Evolutionary conservation across 2,113 vertebrate genomes (phyloP).

Genomic region (Sturnira hondurensis): DNA sequence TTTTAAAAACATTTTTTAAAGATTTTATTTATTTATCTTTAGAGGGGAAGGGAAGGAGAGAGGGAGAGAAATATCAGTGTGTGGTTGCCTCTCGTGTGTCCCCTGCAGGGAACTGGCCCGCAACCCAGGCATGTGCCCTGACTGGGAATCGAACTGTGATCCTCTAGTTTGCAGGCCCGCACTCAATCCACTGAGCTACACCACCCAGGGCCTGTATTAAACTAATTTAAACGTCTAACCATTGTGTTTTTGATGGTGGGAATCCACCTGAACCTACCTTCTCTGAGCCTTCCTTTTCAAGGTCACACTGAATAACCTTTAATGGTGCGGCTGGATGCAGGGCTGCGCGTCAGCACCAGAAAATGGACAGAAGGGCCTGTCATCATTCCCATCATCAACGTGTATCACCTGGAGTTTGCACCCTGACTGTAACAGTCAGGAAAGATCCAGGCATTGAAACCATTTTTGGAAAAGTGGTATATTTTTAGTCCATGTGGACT

Average conservation of each 20-base stretch:
- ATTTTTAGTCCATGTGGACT: slow-evolving; percentile 55
- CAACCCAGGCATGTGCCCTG: too few relatives aligned
- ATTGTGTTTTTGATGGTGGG: neutral
- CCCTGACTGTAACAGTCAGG: slow-evolving; percentile 44
- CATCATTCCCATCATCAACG: slow-evolving; percentile 50
- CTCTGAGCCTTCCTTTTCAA: neutral
- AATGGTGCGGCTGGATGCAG: neutral
- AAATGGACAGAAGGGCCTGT: neutral
- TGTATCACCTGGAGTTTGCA: slow-evolving; percentile 22
- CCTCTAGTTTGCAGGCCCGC: too few relatives aligned
- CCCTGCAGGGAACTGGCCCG: too few relatives aligned
- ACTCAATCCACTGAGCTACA: too few relatives aligned
- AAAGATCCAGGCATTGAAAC: slow-evolving; percentile 30
- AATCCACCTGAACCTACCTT: neutral
- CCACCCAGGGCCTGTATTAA: too few relatives aligned
- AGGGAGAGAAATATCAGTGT: too few relatives aligned
- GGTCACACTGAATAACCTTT: neutral
- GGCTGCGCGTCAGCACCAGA: neutral
- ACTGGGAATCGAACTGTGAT: too few relatives aligned
- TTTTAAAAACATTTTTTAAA: too few relatives aligned
- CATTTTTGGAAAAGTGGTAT: slow-evolving; percentile 2
- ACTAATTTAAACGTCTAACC: slow-evolving; percentile 24
- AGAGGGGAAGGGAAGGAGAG: too few relatives aligned
- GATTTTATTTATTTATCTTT: too few relatives aligned
- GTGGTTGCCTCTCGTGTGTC: too few relatives aligned